Evolutionary conservation across 2,113 vertebrate genomes (phyloP).

Genomic region (Thalassarche chlororhynchos): DNA sequence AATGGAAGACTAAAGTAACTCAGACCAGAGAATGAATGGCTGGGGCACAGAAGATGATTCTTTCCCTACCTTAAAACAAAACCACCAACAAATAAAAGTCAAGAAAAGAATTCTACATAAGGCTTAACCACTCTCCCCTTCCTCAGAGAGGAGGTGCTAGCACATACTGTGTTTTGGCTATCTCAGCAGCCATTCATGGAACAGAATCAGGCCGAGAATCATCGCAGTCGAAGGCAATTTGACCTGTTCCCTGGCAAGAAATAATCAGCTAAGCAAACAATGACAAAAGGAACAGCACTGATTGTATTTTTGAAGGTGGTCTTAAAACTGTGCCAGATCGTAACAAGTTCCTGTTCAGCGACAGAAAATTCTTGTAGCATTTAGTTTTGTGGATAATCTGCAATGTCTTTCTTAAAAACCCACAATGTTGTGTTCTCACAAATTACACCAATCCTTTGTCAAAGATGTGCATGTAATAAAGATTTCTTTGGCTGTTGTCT

Average conservation of each 20-base stretch:
- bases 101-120: background rate
- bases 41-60: background rate
- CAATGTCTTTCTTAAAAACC: background rate
- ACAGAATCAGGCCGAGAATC: background rate
- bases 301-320: background rate
- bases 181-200: background rate
- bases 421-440: background rate
- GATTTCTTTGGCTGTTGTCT: background rate
- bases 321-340: background rate
- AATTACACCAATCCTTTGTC: background rate
- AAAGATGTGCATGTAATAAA: background rate
- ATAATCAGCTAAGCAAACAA: background rate
- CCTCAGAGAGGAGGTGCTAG: background rate
- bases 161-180: background rate
- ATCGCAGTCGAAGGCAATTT: background rate
- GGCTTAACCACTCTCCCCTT: background rate
- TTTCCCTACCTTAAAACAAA: background rate
- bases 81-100: background rate
- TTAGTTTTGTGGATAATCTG: background rate
- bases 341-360: background rate
- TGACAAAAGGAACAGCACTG: background rate
- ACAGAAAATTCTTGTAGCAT: background rate
- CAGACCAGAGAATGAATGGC: background rate
- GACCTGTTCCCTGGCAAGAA: background rate
- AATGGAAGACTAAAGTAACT: slow-evolving; percentile 14